Evolutionary conservation across 1,140 invertebrate genomes (phyloP), one percentile per base, ranked within the genome.

Genomic region (Carposina sasakii): DNA sequence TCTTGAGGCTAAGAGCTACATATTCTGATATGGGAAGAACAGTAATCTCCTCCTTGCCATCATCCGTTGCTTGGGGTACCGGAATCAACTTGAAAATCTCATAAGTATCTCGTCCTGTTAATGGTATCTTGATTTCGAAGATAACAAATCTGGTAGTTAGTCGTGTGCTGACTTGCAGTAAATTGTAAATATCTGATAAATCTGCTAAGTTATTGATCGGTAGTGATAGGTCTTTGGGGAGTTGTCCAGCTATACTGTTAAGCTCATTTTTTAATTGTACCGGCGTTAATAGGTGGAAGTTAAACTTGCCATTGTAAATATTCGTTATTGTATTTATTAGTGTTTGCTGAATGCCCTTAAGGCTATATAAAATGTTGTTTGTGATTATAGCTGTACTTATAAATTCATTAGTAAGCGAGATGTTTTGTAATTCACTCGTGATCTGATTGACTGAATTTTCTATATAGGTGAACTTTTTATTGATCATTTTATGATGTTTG

Each of bases 271-370:
- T 51, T 2, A 57, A 28, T 30, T 57, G 55, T 10, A 49, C 26
- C 9, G 55, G 55, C 10, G 46, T 17, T 6, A 57, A 16, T 2
- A 57, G 15, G 20, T 57, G 55, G 26, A 49, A 52, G 21, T 52
- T 45, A 6, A 57, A 50, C 31, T 36, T 52, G 0, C 50, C 55
- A 48, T 52, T 48, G 17, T 57, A 51, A 15, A 57, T 47, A 34
- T 57, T 28, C 1, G 55, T 49, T 3, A 57, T 13, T n/a, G 50
- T 28, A 26, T 50, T 50, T 15, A 57, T 16, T 20, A 57, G 20
- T 1, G 50, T 42, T 10, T 34, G 28, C 23, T 57, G 54, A n/a
- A 57, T 37, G 13, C 20, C 21, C 30, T 52, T 48, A n/a, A 57
- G 23, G 12, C 33, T 52, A 12, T 28, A 37, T 15, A 57, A 20